Conservation (phyloP, 2,888 invertebrate species). For the Icerya purchasi region DNA sequence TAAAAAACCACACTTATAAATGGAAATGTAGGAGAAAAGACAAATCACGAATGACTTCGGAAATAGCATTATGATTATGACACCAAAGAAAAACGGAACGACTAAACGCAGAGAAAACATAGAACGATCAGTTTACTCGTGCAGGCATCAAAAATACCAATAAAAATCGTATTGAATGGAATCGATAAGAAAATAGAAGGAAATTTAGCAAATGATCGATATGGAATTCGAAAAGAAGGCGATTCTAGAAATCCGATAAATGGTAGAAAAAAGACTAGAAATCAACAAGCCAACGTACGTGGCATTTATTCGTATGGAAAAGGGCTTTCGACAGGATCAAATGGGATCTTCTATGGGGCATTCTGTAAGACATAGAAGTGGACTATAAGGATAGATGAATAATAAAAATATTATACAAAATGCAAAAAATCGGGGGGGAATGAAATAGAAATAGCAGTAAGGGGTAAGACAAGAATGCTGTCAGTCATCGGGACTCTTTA, state of each 20-base stretch:
- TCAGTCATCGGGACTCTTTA: no score
- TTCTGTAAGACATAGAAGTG: neutral
- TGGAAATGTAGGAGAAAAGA: no score
- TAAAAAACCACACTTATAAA: no score
- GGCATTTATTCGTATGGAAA: neutral
- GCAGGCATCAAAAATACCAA: neutral
- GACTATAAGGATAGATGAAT: neutral
- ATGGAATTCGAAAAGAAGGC: no score
- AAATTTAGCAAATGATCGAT: neutral
- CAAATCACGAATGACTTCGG: no score
- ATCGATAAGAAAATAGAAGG: neutral
- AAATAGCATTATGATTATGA: no score
- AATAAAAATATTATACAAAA: no score
- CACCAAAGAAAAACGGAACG: no score
- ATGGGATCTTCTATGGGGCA: neutral
- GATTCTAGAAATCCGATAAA: neutral
- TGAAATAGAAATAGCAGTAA: no score
- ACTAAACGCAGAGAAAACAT: no score
- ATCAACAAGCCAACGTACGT: neutral
- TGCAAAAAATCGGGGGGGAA: no score
- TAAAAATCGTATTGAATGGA: neutral
- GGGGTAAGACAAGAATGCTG: no score
- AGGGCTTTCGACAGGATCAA: neutral
- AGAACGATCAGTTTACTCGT: neutral
- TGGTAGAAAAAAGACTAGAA: neutral